Conservation (phyloP, 2,888 invertebrate genomes). For the Drosophila borealis region DNA sequence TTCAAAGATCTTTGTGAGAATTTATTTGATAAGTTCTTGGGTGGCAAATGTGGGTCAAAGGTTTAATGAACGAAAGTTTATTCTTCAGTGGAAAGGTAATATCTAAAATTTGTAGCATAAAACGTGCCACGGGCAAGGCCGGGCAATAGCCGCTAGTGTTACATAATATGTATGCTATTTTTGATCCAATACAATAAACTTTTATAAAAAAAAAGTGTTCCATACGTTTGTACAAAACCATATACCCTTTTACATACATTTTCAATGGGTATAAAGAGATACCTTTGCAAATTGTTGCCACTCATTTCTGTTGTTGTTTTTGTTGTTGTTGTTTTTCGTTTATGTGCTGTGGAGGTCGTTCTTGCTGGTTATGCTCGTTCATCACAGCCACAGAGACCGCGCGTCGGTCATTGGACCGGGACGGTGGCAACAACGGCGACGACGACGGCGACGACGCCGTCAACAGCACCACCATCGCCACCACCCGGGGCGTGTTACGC, state of each 20-base stretch:
- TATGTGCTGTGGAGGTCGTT: constrained; percentile 74
- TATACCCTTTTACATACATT: not conserved
- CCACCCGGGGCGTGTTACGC: constrained; percentile 72
- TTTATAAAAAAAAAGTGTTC: too few species aligned
- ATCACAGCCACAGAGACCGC: constrained; percentile 45
- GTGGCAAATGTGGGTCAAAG: too few species aligned
- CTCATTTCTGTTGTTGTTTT: constrained; percentile 28
- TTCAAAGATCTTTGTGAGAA: too few species aligned
- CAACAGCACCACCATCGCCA: constrained; percentile 16
- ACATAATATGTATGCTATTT: too few species aligned
- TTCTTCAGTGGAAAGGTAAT: too few species aligned
- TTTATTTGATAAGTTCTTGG: too few species aligned
- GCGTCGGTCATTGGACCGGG: constrained; percentile 77
- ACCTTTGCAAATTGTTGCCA: constrained; percentile 49
- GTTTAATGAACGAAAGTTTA: too few species aligned
- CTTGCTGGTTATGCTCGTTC: constrained; percentile 71
- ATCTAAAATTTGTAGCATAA: too few species aligned
- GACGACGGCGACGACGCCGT: constrained; percentile 16
- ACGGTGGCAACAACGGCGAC: constrained; percentile 32
- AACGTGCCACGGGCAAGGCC: too few species aligned
- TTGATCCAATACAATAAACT: too few species aligned
- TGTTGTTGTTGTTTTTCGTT: constrained; percentile 27
- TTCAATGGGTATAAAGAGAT: constrained; percentile 17
- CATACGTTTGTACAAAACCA: not conserved
- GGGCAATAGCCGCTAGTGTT: too few species aligned